A percentile compares a stretch with the other conserved stretches of the same genome.
These are phyloP conservation scores for Malthinus flaveolus DNA, from an alignment of 2,888 invertebrate genomes.

Conservation along the genomic window DNA sequence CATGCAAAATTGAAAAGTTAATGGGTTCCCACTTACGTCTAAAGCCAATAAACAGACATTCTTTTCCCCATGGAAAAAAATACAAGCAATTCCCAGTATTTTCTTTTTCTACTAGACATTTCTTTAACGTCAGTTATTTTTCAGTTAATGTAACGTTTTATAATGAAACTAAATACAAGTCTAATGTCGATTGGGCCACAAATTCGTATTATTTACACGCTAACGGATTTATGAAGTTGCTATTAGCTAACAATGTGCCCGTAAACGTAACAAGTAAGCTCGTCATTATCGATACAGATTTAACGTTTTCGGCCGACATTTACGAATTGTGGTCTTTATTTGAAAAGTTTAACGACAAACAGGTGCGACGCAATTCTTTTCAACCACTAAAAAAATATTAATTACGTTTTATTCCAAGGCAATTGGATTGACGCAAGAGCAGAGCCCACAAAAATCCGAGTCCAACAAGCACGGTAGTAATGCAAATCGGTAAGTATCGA, in stretches of 20 bases:
- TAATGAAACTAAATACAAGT: background rate
- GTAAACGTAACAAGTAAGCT: constrained; percentile 65
- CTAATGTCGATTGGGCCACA: background rate
- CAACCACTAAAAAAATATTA: no score
- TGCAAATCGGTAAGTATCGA: no score
- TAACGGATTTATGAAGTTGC: constrained; percentile 76
- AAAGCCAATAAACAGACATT: no score
- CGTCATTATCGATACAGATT: constrained; percentile 85
- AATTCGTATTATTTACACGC: constrained; percentile 75
- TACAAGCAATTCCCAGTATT: no score
- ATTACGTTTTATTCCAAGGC: constrained; percentile 56
- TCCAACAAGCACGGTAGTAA: no score
- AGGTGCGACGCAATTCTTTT: constrained; percentile 56
- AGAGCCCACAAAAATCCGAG: no score
- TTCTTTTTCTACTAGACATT: no score
- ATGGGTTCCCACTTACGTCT: no score
- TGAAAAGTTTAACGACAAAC: constrained; percentile 67
- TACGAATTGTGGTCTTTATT: constrained; percentile 80
- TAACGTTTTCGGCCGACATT: constrained; percentile 81
- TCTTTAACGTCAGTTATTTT: constrained; percentile 39
- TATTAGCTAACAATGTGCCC: constrained; percentile 77
- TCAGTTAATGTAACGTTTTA: constrained; percentile 2
- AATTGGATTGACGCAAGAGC: constrained; percentile 86
- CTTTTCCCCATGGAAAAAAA: no score
- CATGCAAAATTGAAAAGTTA: no score